Base-by-base conservation (phyloP, 2,888 invertebrate species). In the Bellardia bayeri region DNA sequence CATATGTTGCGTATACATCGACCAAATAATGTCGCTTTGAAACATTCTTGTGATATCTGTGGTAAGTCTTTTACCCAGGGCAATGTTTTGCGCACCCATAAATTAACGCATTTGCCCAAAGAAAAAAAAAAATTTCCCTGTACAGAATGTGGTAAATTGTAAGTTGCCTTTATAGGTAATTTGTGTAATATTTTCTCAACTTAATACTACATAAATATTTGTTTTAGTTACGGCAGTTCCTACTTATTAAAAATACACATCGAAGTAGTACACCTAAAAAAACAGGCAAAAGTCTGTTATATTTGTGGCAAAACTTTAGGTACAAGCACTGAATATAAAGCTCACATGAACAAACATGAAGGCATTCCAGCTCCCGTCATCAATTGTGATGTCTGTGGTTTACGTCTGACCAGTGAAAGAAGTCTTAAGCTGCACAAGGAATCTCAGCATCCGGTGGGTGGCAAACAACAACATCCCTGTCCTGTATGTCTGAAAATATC, bases 251-350 rank as follows among this genome's bases (percentile, higher is more conserved):
- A 92, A 63, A 91, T 92, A 40, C 93, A 93, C 56, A 88, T 90
- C 0, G 91, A 91, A 54, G 87, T 91, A 30, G 92, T 92, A 42
- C 93, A 93, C 82, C 86, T 92, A 42, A 91, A 92, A 69, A 90
- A 90, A 11, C 92, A 91, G 69, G 93, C 91, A 9, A 92, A 91
- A 88, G 90, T 93, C n/a, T 93, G 93, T 86, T 92, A 93, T 54
- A 91, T 93, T 37, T 93, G 93, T 23, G 93, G 93, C 1, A 93
- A 93, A 82, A 90, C 91, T 0, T 92, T 93, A 58, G 89, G 91
- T 0, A 91, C 92, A 0, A 49, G 91, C 91, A 91, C 91, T 33
- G 91, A 91, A 37, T 90, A 92, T 75, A 90, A 88, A 56, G 90
- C 91, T 0, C 93, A 93, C 87, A 92, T 92, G 90, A 88, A 91